Evolutionary conservation across 2,888 invertebrate species (phyloP).

Genomic region (Calameuta filiformis): DNA sequence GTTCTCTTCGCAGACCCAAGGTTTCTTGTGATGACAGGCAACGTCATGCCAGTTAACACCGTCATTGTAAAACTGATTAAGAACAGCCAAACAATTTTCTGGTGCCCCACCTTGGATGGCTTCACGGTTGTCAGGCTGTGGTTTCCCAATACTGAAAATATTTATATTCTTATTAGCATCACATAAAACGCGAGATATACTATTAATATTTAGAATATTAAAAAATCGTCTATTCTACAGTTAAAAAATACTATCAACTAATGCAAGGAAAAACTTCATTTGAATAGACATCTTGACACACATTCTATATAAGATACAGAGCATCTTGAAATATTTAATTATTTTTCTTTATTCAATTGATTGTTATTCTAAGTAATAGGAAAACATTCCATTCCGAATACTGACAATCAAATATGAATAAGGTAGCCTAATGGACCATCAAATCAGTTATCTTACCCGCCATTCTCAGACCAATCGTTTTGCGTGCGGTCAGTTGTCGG

Average conservation of each 20-base stretch:
- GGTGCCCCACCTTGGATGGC: conserved; percentile 84
- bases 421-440: conserved; percentile 1
- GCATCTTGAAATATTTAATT: not conserved
- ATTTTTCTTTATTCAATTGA: not conserved
- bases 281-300: not conserved
- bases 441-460: conserved; percentile 69
- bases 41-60: conserved; percentile 93
- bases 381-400: not conserved
- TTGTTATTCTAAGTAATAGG: not conserved
- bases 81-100: conserved; percentile 86
- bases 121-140: conserved; percentile 90
- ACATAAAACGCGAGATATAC: too few relatives aligned
- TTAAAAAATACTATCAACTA: not conserved
- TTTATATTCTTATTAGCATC: not conserved
- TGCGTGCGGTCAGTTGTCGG: conserved; percentile 84
- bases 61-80: conserved; percentile 92
- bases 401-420: not conserved
- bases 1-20: conserved; percentile 90
- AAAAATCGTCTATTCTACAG: too few relatives aligned
- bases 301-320: not conserved
- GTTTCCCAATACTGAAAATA: conserved; percentile 74
- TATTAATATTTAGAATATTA: too few relatives aligned
- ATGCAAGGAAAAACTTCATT: not conserved
- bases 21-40: conserved; percentile 90
- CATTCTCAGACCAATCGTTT: conserved; percentile 89